phyloP scores from a whole-genome alignment of 2,888 invertebrate species.

The Anthoptus insignis region DNA sequence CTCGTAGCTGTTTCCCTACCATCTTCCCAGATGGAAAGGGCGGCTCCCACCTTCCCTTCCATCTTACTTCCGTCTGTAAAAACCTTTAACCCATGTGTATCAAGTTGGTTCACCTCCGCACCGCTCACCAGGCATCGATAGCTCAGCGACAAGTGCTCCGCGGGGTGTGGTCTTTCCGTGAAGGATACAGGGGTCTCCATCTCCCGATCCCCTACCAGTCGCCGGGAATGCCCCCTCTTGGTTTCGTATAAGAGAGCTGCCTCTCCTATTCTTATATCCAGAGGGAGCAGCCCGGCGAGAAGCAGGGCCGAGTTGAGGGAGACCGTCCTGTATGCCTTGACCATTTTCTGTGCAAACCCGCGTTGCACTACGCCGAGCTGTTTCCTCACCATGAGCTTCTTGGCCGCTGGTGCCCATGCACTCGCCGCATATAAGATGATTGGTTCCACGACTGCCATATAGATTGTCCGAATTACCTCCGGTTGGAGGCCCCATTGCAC shows the following conservation, averaged over 20 bases:
- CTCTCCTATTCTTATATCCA: constrained; percentile 21
- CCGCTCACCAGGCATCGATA: too few species aligned
- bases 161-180: neutral
- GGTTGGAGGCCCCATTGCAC: too few species aligned
- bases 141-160: too few species aligned
- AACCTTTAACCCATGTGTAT: neutral
- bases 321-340: constrained; percentile 34
- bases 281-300: constrained; percentile 38
- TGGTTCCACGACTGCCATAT: too few species aligned
- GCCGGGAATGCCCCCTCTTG: neutral
- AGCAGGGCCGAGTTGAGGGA: constrained; percentile 41
- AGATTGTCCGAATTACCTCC: too few species aligned
- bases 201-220: neutral
- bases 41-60: neutral
- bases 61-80: neutral
- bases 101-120: neutral
- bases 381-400: neutral
- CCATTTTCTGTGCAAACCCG: constrained; percentile 37
- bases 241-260: neutral
- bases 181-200: neutral
- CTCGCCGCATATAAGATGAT: too few species aligned
- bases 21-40: neutral
- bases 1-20: neutral
- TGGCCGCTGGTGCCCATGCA: too few species aligned
- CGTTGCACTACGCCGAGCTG: constrained; percentile 29